These are phyloP conservation scores for Meda fulgida DNA, from an alignment of 2,797 vertebrate genomes.

Conservation along the genomic window DNA sequence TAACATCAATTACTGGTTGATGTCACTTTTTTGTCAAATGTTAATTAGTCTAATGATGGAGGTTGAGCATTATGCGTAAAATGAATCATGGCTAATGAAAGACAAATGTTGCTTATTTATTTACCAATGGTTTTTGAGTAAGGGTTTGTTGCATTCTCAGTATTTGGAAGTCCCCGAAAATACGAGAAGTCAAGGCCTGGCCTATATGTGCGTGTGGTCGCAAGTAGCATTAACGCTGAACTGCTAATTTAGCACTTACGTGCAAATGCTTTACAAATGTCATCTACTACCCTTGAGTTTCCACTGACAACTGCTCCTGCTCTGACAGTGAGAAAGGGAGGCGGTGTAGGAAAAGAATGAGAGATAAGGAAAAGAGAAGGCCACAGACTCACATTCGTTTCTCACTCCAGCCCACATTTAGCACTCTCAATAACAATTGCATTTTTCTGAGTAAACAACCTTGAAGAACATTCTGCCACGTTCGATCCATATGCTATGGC, in stretches of 20 bases:
- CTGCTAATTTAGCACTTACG: constrained; percentile 49
- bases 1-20: constrained; percentile 27
- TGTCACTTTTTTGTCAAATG: constrained; percentile 11
- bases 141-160: not conserved
- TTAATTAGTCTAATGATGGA: constrained; percentile 10
- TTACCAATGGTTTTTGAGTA: not conserved
- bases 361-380: constrained; percentile 50
- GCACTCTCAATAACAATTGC: constrained; percentile 44
- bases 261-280: constrained; percentile 58
- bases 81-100: constrained; percentile 18
- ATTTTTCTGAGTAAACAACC: constrained; percentile 43
- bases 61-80: not conserved
- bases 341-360: constrained; percentile 48
- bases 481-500: not conserved
- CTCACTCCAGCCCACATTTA: constrained; percentile 47
- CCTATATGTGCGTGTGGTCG: constrained; percentile 30
- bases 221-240: constrained; percentile 37
- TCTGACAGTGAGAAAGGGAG: constrained; percentile 33
- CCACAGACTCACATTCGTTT: constrained; percentile 53
- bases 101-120: constrained; percentile 27
- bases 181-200: not conserved
- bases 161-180: not conserved
- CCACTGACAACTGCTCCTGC: constrained; percentile 40
- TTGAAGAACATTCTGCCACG: constrained; percentile 30
- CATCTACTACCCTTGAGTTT: constrained; percentile 51